These are phyloP conservation scores for Drosophila acutilabella DNA, from an alignment of 2,888 invertebrate genomes.

Conservation along the genomic window DNA sequence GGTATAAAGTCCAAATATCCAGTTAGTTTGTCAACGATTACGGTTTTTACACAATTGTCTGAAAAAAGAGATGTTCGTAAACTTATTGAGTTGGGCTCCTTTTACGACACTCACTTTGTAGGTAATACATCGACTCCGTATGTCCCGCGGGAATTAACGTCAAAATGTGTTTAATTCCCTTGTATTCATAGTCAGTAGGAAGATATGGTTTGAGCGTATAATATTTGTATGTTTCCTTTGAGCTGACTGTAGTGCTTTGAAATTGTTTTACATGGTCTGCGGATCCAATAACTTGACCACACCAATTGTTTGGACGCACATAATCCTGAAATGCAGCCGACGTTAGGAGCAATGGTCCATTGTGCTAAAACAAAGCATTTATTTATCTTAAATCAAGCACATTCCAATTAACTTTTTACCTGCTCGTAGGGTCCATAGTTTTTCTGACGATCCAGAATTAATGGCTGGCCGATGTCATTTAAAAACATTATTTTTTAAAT, in stretches of 20 bases:
- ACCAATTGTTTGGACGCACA: conserved; percentile 45
- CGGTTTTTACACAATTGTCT: conserved; percentile 32
- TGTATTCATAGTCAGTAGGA: conserved; percentile 20
- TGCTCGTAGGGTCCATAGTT: conserved; percentile 48
- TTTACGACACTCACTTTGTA: conserved; percentile 48
- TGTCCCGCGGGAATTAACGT: conserved; percentile 50
- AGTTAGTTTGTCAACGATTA: conserved; percentile 49
- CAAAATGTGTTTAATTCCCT: conserved; percentile 9
- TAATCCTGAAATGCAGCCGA: conserved; percentile 50
- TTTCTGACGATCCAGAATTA: conserved; percentile 42
- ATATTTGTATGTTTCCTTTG: conserved; percentile 2
- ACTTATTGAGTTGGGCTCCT: not conserved
- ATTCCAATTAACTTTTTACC: conserved; percentile 14
- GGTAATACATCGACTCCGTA: conserved; percentile 35
- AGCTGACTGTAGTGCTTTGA: not conserved
- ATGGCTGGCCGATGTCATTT: conserved; percentile 62
- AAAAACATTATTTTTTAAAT: conserved; percentile 48
- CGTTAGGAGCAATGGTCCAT: conserved; percentile 57
- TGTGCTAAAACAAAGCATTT: conserved; percentile 38
- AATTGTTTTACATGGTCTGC: conserved; percentile 35
- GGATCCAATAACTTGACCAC: conserved; percentile 45
- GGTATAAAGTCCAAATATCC: conserved; percentile 55
- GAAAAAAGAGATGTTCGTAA: not conserved
- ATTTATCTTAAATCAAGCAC: not conserved
- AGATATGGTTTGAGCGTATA: conserved; percentile 27